A percentile compares a stretch with the other conserved stretches of the same genome.
Evolutionary conservation across 2,797 vertebrate genomes (phyloP).

Genomic region (Nasua narica): DNA sequence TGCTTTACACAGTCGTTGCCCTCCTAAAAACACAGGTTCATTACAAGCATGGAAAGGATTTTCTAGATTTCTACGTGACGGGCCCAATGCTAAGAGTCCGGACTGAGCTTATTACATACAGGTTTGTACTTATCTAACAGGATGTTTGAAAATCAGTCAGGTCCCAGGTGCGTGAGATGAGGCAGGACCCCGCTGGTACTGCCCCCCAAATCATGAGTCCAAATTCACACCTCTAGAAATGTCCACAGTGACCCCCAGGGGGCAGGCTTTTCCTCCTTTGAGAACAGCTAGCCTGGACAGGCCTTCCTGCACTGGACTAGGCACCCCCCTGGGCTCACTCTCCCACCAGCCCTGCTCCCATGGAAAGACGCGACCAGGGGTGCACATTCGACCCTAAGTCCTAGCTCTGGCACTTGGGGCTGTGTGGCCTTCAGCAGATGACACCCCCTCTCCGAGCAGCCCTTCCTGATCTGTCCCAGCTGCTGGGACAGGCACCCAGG

Average conservation of each 20-base stretch:
- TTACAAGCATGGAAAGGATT: background rate
- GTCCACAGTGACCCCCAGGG: background rate
- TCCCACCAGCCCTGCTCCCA: background rate
- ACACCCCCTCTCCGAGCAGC: background rate
- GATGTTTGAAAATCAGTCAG: no score
- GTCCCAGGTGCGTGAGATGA: background rate
- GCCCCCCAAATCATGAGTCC: background rate
- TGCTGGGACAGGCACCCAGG: background rate
- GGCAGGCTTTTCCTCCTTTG: background rate
- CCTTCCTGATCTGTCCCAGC: background rate
- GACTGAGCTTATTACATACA: accelerated
- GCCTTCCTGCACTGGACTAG: accelerated
- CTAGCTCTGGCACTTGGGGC: background rate
- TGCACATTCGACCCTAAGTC: background rate
- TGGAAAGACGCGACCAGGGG: background rate
- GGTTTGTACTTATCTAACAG: no score
- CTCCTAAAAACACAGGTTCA: background rate
- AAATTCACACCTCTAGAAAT: background rate
- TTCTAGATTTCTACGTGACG: background rate
- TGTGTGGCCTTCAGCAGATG: background rate
- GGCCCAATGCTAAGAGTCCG: background rate
- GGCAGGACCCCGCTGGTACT: background rate
- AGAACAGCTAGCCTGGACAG: background rate
- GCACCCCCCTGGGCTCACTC: background rate
- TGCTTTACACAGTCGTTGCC: background rate